Evolutionary conservation across 2,888 invertebrate species (phyloP).

Genomic region (Ctena decussata): DNA sequence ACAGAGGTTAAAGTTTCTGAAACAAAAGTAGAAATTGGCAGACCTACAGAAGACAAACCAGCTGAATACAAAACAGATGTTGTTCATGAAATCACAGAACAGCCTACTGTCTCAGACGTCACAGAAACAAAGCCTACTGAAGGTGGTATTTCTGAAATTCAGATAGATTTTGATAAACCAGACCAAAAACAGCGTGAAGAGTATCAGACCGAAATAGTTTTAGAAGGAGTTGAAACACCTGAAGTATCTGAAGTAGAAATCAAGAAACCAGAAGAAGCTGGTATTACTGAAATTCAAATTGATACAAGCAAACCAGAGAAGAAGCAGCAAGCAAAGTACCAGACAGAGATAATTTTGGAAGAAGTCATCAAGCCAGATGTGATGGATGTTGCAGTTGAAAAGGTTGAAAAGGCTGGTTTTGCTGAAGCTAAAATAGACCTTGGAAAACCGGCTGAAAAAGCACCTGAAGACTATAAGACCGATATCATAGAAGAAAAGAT

Average conservation of each 20-base stretch:
- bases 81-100: constrained; percentile 19
- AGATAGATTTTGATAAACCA: constrained; percentile 19
- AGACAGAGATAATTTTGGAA: constrained; percentile 49
- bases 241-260: constrained; percentile 10
- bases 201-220: background rate
- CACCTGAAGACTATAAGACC: constrained; percentile 46
- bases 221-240: background rate
- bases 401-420: background rate
- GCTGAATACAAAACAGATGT: constrained; percentile 51
- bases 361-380: constrained; percentile 43
- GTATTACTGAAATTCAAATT: constrained; percentile 47
- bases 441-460: constrained; percentile 31
- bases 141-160: background rate
- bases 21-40: constrained; percentile 25
- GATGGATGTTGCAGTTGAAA: constrained; percentile 34
- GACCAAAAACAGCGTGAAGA: constrained; percentile 13
- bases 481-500: constrained; percentile 22
- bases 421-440: constrained; percentile 34
- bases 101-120: constrained; percentile 38
- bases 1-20: constrained; percentile 31
- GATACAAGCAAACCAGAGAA: constrained; percentile 46
- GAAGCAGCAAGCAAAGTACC: constrained; percentile 50
- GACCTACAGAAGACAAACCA: constrained; percentile 30
- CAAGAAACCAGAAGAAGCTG: constrained; percentile 33
- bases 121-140: constrained; percentile 30